phyloP scores from a whole-genome alignment of 2,113 vertebrate genomes.

The Genyomyrus donnyi region DNA sequence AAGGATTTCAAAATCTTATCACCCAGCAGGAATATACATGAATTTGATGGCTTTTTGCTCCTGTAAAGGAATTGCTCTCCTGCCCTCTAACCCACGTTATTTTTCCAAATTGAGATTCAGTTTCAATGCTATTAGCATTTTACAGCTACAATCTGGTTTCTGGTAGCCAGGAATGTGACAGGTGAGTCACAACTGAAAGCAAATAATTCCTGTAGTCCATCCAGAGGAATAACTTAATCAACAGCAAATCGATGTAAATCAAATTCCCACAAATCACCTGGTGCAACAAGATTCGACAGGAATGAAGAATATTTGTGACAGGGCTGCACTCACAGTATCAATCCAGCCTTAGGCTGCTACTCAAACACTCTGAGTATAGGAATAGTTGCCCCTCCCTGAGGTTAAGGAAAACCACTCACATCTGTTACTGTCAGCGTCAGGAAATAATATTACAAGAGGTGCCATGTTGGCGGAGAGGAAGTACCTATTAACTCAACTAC shows the following conservation, averaged over 20 bases:
- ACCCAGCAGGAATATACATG: not conserved
- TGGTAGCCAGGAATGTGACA: not conserved
- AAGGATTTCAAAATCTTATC: not conserved
- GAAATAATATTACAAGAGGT: constrained; percentile 16
- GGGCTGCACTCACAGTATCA: not conserved
- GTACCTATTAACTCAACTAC: constrained; percentile 17
- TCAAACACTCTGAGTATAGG: not conserved
- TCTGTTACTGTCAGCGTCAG: constrained; percentile 7
- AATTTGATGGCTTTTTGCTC: not conserved
- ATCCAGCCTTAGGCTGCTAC: not conserved
- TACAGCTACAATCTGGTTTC: not conserved
- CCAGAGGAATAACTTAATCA: not conserved
- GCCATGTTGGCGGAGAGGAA: constrained; percentile 1
- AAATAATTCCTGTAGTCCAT: not conserved
- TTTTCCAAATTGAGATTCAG: not conserved
- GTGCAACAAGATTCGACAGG: not conserved
- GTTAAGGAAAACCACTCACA: constrained; percentile 2
- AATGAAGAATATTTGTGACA: not conserved
- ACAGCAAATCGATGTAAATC: not conserved
- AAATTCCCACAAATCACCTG: not conserved
- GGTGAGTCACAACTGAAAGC: not conserved
- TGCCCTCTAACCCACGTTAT: not conserved
- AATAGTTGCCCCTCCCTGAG: not conserved
- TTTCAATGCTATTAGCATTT: not conserved
- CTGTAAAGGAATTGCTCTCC: not conserved